Conservation (phyloP, 2,888 invertebrate genomes). For the Heliconius aoede region DNA sequence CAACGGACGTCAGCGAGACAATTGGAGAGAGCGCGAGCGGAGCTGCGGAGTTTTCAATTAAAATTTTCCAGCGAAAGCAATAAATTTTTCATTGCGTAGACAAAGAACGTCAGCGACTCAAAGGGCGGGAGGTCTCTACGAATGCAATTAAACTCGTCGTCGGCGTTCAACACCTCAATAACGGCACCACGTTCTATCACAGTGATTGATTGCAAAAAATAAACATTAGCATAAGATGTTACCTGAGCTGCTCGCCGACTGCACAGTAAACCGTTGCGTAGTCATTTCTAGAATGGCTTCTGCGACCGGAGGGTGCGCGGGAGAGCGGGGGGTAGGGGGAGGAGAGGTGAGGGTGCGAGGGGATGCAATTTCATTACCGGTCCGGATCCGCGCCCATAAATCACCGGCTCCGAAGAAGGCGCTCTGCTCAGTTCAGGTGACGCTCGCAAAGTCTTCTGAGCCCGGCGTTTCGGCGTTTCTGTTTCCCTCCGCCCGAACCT, state of each 20-base stretch:
- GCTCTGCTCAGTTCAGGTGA: slow-evolving; percentile 81
- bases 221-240: slow-evolving; percentile 69
- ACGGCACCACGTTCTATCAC: slow-evolving; percentile 48
- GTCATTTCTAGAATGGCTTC: slow-evolving; percentile 83
- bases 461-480: slow-evolving; percentile 77
- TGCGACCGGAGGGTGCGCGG: slow-evolving; percentile 57
- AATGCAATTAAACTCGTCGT: slow-evolving; percentile 57
- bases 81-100: slow-evolving; percentile 74
- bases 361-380: slow-evolving; percentile 84
- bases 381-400: slow-evolving; percentile 83
- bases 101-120: slow-evolving; percentile 58
- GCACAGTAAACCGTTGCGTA: slow-evolving; percentile 80
- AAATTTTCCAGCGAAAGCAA: slow-evolving; percentile 72
- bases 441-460: slow-evolving; percentile 78
- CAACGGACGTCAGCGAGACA: slow-evolving; percentile 45
- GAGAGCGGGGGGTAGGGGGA: slow-evolving; percentile 70
- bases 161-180: slow-evolving; percentile 48
- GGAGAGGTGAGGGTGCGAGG: slow-evolving; percentile 60
- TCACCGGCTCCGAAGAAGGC: slow-evolving; percentile 84
- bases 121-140: slow-evolving; percentile 54
- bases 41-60: slow-evolving; percentile 60
- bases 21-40: slow-evolving; percentile 44
- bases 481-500: slow-evolving; percentile 75
- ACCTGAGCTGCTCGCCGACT: slow-evolving; percentile 57
- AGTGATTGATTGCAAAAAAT: slow-evolving; percentile 64